phyloP scores from a whole-genome alignment of 2,113 vertebrate species.

The Caloenas nicobarica region DNA sequence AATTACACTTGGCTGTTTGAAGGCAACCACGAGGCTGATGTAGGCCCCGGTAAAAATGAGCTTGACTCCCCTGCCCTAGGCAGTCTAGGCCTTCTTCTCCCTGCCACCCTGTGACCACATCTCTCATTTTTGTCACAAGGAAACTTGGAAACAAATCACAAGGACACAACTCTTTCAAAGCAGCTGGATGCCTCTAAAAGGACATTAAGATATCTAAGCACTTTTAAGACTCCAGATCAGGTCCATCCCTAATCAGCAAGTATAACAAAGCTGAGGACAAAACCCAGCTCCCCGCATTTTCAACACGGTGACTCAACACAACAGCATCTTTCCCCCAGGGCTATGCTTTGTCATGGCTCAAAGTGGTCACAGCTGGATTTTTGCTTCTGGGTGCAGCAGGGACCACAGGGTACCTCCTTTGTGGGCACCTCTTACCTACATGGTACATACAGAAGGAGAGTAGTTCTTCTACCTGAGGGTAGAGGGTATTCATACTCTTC shows the following conservation, averaged over 20 bases:
- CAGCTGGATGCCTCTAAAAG: background rate
- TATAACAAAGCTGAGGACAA: background rate
- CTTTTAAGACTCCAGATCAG: background rate
- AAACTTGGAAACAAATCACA: background rate
- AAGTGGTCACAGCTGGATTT: background rate
- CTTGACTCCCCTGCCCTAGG: too few relatives aligned
- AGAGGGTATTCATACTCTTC: background rate
- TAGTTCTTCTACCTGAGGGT: too few relatives aligned
- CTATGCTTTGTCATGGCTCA: background rate
- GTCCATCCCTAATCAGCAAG: background rate
- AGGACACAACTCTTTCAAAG: background rate
- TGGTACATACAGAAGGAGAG: accelerated
- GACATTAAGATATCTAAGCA: background rate
- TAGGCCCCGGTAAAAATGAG: too few relatives aligned
- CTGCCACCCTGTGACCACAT: accelerated
- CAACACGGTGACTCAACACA: background rate
- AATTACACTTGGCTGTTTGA: too few relatives aligned
- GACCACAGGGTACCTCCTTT: background rate
- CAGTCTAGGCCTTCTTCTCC: background rate
- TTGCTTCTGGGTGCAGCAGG: background rate
- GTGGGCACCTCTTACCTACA: background rate
- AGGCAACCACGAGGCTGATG: too few relatives aligned
- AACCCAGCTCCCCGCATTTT: background rate
- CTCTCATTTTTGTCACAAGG: background rate
- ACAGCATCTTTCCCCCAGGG: background rate